These are phyloP conservation scores for Muscina levida DNA, from an alignment of 2,888 invertebrate species.

Conservation along the genomic window DNA sequence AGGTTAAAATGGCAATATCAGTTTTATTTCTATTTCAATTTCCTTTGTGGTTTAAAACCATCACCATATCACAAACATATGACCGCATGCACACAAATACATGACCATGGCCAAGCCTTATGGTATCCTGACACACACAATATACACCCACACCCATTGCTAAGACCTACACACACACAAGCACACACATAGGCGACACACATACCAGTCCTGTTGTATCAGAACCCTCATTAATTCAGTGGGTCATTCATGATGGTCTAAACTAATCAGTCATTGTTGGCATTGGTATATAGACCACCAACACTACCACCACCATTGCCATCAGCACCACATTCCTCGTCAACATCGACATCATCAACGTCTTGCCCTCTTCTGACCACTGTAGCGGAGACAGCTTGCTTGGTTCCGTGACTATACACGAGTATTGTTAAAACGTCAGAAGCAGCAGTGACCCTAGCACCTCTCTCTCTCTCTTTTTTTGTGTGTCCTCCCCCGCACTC, in stretches of 20 bases:
- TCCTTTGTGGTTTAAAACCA: constrained; percentile 23
- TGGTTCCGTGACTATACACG: too few relatives aligned
- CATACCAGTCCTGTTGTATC: too few relatives aligned
- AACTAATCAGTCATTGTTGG: constrained; percentile 42
- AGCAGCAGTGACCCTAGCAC: too few relatives aligned
- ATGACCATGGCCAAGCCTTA: not conserved
- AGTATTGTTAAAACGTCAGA: too few relatives aligned
- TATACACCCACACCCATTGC: not conserved
- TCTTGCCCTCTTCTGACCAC: too few relatives aligned
- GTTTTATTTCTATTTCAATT: constrained; percentile 28
- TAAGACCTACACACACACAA: not conserved
- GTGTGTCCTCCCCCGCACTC: too few relatives aligned
- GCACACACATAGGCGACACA: not conserved
- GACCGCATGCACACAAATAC: not conserved
- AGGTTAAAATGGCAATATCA: constrained; percentile 6
- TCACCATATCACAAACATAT: not conserved
- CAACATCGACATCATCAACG: too few relatives aligned
- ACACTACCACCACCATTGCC: not conserved
- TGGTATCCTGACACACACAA: not conserved
- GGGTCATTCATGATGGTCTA: not conserved
- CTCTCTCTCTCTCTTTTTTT: too few relatives aligned
- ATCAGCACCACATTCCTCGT: not conserved
- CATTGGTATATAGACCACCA: not conserved
- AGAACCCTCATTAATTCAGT: not conserved
- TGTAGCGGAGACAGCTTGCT: too few relatives aligned